Evolutionary conservation across 2,113 vertebrate species (phyloP).

Genomic region (Dipodomys ordii): DNA sequence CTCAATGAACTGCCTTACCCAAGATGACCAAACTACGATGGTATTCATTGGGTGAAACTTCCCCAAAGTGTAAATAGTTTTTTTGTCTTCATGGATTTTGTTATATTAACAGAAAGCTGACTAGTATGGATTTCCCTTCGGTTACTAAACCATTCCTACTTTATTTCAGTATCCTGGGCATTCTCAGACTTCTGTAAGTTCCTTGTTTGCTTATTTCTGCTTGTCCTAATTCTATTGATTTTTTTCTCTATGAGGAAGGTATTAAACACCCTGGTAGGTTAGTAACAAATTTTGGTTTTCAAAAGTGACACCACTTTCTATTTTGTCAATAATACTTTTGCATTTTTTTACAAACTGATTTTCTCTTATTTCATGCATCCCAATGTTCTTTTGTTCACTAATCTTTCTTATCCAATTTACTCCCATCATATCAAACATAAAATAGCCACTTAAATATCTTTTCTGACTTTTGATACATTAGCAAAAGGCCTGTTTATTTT

Average conservation of each 20-base stretch:
- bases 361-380: not conserved
- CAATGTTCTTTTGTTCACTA: not conserved
- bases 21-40: not conserved
- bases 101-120: not conserved
- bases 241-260: not conserved
- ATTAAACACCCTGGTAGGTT: not conserved
- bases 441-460: not conserved
- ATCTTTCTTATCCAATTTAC: not conserved
- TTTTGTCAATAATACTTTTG: not conserved
- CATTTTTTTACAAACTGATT: not conserved
- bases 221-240: not conserved
- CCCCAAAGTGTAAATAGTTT: no score
- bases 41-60: not conserved
- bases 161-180: not conserved
- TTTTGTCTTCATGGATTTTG: no score
- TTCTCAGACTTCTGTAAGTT: not conserved
- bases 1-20: not conserved
- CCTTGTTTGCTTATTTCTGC: not conserved
- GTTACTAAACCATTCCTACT: not conserved
- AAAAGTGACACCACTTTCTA: not conserved
- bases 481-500: not conserved
- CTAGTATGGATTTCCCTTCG: not conserved
- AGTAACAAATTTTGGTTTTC: not conserved
- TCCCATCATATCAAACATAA: not conserved
- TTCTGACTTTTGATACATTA: not conserved